Evolutionary conservation across 2,888 invertebrate species (phyloP).

Genomic region (Crioceris asparagi): DNA sequence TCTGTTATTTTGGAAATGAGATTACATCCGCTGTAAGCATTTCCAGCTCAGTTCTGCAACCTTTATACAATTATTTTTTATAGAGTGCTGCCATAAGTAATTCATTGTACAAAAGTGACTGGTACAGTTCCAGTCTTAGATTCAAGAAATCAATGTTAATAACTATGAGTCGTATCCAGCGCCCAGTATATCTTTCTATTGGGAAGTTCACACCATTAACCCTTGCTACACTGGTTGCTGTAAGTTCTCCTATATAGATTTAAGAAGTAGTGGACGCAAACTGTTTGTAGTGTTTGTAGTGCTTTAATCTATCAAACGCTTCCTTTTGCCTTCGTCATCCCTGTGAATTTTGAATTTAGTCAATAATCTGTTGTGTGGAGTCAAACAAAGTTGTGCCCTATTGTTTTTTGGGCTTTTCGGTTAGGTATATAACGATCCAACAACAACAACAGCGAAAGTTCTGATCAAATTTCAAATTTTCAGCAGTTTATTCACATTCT

Average conservation of each 20-base stretch:
- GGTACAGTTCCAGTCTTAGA: slow-evolving; percentile 19
- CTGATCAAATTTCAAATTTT: too few relatives aligned
- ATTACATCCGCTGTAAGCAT: slow-evolving; percentile 22
- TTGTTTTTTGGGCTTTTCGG: too few relatives aligned
- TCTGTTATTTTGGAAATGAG: slow-evolving; percentile 24
- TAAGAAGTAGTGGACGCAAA: too few relatives aligned
- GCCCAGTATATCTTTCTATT: slow-evolving; percentile 22
- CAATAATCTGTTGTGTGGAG: too few relatives aligned
- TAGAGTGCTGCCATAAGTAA: slow-evolving; percentile 16
- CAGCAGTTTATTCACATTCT: too few relatives aligned
- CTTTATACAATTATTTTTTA: slow-evolving; percentile 10
- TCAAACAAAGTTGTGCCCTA: too few relatives aligned
- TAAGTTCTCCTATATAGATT: slow-evolving; percentile 8
- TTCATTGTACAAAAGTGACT: slow-evolving; percentile 19
- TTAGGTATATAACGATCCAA: too few relatives aligned
- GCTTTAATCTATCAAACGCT: too few relatives aligned
- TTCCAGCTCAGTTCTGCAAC: not conserved
- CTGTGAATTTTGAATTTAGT: too few relatives aligned
- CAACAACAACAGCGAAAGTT: too few relatives aligned
- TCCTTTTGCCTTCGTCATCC: too few relatives aligned
- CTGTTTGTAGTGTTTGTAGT: too few relatives aligned
- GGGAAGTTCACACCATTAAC: slow-evolving; percentile 25
- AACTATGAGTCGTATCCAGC: slow-evolving; percentile 22
- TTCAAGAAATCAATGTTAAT: slow-evolving; percentile 23
- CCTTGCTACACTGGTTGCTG: slow-evolving; percentile 18